These are phyloP conservation scores for Raphicerus campestris DNA, from an alignment of 2,113 vertebrate genomes.

Conservation along the genomic window DNA sequence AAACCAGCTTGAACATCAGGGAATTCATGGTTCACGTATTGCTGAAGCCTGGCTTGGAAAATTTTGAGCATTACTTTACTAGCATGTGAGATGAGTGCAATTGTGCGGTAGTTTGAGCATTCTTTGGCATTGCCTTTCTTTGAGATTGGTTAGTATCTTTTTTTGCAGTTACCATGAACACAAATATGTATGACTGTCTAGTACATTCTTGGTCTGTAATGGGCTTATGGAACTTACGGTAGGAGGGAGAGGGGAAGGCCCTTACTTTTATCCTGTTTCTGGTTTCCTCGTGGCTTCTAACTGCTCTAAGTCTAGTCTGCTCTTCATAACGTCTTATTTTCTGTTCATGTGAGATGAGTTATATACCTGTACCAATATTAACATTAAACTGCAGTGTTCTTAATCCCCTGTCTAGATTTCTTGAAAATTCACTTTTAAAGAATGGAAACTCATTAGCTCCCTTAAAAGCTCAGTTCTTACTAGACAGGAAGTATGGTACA, in stretches of 20 bases:
- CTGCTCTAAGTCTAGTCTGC: not conserved
- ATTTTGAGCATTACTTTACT: too few relatives aligned
- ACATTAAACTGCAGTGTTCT: not conserved
- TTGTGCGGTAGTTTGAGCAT: too few relatives aligned
- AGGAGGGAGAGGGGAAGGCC: not conserved
- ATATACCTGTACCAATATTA: not conserved
- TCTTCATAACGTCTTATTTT: not conserved
- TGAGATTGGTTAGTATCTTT: not conserved
- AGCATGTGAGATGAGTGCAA: too few relatives aligned
- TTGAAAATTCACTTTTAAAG: not conserved
- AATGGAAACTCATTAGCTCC: not conserved
- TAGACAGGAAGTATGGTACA: not conserved
- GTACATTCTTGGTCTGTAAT: not conserved
- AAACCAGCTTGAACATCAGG: too few relatives aligned
- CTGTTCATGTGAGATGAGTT: not conserved
- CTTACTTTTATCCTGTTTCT: not conserved
- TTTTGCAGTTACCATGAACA: not conserved
- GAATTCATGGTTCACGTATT: too few relatives aligned
- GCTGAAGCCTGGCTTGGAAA: too few relatives aligned
- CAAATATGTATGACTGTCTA: not conserved
- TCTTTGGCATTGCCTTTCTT: too few relatives aligned
- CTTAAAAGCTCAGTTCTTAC: not conserved
- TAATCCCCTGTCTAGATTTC: not conserved
- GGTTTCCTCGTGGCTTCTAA: not conserved
- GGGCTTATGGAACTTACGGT: not conserved